Percentiles rank a stretch among this genome's conserved stretches.
These are phyloP conservation scores for Shinisaurus crocodilurus DNA, from an alignment of 2,113 vertebrate species.

Conservation along the genomic window DNA sequence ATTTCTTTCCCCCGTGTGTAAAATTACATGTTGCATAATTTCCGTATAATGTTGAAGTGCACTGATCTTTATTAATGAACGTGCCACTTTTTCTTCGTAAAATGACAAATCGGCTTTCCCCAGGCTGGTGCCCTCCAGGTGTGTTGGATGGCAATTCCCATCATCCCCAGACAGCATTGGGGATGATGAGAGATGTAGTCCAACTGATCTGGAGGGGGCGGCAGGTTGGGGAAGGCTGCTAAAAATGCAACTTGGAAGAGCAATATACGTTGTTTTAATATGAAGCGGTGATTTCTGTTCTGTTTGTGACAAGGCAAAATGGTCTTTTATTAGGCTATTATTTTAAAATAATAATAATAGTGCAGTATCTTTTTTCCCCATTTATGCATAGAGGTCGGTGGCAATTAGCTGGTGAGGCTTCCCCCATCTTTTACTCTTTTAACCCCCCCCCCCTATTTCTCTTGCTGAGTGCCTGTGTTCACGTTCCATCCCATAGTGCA, in stretches of 20 bases:
- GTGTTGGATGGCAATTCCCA: neutral
- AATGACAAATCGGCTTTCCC: neutral
- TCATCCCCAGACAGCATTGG: neutral
- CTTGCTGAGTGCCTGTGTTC: neutral
- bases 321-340: neutral
- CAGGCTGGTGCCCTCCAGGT: neutral
- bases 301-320: neutral
- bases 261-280: neutral
- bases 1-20: neutral
- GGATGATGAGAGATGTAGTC: too few relatives aligned
- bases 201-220: too few relatives aligned
- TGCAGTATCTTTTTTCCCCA: too few relatives aligned
- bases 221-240: too few relatives aligned
- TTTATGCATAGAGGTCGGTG: neutral
- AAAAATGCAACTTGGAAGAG: neutral
- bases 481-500: too few relatives aligned
- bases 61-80: neutral
- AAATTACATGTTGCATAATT: neutral
- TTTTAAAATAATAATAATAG: too few relatives aligned
- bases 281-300: neutral
- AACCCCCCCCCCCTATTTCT: neutral
- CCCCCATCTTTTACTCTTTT: neutral
- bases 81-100: neutral
- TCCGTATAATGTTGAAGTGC: neutral
- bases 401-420: too few relatives aligned